phyloP scores from a whole-genome alignment of 2,113 vertebrate species.

The Camelus dromedarius region DNA sequence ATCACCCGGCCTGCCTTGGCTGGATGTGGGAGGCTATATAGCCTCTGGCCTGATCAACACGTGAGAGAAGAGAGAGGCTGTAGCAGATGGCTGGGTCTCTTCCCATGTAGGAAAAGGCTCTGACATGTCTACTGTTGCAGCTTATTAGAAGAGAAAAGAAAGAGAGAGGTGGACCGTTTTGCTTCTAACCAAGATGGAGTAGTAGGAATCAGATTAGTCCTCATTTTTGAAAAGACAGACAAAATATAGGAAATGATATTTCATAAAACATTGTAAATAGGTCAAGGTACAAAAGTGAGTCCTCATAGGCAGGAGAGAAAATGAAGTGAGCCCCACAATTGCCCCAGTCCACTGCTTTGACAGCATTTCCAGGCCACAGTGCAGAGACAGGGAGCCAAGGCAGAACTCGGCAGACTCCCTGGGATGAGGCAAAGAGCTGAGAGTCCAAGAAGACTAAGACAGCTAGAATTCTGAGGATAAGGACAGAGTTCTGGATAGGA shows the following conservation, averaged over 20 bases:
- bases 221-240: not conserved
- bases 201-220: not conserved
- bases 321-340: not conserved
- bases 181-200: not conserved
- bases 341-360: not conserved
- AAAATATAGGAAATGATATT: not conserved
- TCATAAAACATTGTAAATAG: not conserved
- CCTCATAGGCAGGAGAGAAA: not conserved
- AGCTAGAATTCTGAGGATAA: not conserved
- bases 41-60: not conserved
- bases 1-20: not conserved
- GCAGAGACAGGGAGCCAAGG: not conserved
- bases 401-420: not conserved
- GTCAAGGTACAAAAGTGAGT: not conserved
- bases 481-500: not conserved
- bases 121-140: not conserved
- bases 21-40: not conserved
- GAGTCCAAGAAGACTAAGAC: not conserved
- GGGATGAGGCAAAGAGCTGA: not conserved
- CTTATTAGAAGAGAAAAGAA: not conserved
- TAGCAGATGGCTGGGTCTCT: not conserved
- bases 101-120: not conserved
- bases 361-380: not conserved
- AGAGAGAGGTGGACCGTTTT: not conserved
- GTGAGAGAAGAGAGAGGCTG: not conserved